These are phyloP conservation scores for Gryon sp. DNA, from an alignment of 1,140 invertebrate species.

Conservation along the genomic window DNA sequence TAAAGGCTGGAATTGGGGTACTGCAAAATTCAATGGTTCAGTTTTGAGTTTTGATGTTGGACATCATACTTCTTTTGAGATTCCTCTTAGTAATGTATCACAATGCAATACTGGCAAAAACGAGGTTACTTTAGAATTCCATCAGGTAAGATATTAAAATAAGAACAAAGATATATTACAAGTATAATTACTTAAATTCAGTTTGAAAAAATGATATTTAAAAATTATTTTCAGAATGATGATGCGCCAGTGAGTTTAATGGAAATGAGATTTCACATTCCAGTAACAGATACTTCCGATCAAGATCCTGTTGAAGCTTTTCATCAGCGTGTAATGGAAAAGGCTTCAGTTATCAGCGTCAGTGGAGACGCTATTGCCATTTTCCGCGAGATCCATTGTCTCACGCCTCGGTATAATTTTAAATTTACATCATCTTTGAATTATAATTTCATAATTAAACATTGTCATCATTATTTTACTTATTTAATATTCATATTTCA, in stretches of 20 bases:
- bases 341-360: constrained; percentile 98
- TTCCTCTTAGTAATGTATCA: constrained; percentile 96
- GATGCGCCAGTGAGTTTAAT: constrained; percentile 97
- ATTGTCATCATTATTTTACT: neutral
- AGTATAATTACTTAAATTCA: too few relatives aligned
- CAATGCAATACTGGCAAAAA: constrained; percentile 98
- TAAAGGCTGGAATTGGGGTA: constrained; percentile 99
- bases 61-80: constrained; percentile 94
- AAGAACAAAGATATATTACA: constrained; percentile 1
- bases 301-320: constrained; percentile 96
- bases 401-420: constrained; percentile 92
- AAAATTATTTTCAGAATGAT: too few relatives aligned
- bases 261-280: constrained; percentile 99
- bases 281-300: constrained; percentile 90
- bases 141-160: constrained; percentile 90
- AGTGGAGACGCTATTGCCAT: constrained; percentile 98
- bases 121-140: constrained; percentile 99
- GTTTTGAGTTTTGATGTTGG: constrained; percentile 96
- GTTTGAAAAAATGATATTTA: too few relatives aligned
- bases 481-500: constrained; percentile 76
- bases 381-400: constrained; percentile 97
- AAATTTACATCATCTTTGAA: constrained; percentile 16
- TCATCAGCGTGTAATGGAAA: constrained; percentile 96
- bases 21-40: constrained; percentile 95
- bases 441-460: constrained; percentile 6